Conservation (phyloP, 2,113 vertebrate species). For the Tetrao urogallus region DNA sequence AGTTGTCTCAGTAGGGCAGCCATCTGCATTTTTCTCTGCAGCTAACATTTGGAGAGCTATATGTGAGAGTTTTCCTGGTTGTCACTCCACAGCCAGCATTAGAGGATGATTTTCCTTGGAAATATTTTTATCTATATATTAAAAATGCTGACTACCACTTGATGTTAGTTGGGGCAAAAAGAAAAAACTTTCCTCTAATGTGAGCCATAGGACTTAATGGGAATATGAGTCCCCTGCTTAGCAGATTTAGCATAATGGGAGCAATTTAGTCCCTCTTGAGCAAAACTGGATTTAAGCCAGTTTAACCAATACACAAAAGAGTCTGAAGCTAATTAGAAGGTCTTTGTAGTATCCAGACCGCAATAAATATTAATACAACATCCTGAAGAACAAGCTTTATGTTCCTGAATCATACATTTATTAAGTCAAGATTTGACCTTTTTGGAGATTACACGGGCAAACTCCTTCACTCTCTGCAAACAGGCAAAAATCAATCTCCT, state of each 20-base stretch:
- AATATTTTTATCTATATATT: not conserved
- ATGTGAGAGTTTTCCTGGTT: not conserved
- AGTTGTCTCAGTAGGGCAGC: not conserved
- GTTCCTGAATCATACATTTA: slow-evolving; percentile 54
- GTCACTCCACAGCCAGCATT: not conserved
- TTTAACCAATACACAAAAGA: slow-evolving; percentile 56
- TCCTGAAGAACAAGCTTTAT: slow-evolving; percentile 56
- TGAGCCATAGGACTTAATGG: slow-evolving; percentile 13
- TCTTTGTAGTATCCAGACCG: slow-evolving; percentile 27
- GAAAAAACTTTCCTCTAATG: not conserved
- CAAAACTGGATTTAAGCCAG: slow-evolving; percentile 16
- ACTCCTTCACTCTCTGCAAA: slow-evolving; percentile 42
- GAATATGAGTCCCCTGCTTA: not conserved
- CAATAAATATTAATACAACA: slow-evolving; percentile 56
- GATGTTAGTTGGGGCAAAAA: not conserved
- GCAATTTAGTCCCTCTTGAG: slow-evolving; percentile 32
- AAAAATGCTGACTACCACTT: not conserved
- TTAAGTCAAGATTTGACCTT: slow-evolving; percentile 69
- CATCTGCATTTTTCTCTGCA: not conserved
- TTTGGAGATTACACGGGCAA: slow-evolving; percentile 22
- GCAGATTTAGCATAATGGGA: slow-evolving; percentile 16
- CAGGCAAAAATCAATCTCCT: slow-evolving; percentile 37
- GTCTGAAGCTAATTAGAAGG: slow-evolving; percentile 49
- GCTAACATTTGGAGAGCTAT: not conserved
- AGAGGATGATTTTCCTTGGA: not conserved